Conservation (phyloP, 2,888 invertebrate genomes). For the Lithophane semibrunnea region DNA sequence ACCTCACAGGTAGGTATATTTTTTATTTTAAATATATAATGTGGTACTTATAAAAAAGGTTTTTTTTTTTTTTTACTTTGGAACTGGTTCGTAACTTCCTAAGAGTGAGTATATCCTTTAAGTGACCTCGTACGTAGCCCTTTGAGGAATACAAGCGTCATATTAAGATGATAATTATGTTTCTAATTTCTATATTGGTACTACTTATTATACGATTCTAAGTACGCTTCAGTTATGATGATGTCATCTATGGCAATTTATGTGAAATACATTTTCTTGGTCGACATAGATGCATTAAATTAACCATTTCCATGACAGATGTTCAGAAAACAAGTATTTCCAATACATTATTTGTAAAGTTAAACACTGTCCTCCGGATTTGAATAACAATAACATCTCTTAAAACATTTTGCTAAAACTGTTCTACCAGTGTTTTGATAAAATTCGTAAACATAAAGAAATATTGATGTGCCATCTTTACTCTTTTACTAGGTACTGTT, state of each 20-base stretch:
- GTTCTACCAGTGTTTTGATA: conserved; percentile 3
- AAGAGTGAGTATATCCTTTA: not conserved
- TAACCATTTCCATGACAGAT: conserved; percentile 1
- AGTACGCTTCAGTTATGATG: conserved; percentile 12
- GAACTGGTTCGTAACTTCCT: not conserved
- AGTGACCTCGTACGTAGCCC: not conserved
- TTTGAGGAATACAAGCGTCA: not conserved
- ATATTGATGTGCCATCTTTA: not conserved
- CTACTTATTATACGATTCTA: not conserved
- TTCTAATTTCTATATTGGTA: not conserved
- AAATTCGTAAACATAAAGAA: not conserved
- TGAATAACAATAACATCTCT: not conserved
- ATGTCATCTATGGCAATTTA: not conserved
- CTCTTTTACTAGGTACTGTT: not conserved
- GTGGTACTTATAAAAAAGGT: too few relatives aligned
- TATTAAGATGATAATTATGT: not conserved
- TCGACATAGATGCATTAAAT: conserved; percentile 6
- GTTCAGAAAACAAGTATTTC: not conserved
- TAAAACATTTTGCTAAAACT: not conserved
- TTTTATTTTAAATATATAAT: too few relatives aligned
- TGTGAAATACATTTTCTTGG: conserved; percentile 8
- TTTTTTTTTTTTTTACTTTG: too few relatives aligned
- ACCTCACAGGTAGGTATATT: not conserved
- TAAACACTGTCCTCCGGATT: not conserved
- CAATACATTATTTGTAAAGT: not conserved